A percentile compares a stretch with the other conserved stretches of the same genome.
Evolutionary conservation across 2,888 invertebrate genomes (phyloP).

Genomic region (Marasmarcha lunaedactyla): DNA sequence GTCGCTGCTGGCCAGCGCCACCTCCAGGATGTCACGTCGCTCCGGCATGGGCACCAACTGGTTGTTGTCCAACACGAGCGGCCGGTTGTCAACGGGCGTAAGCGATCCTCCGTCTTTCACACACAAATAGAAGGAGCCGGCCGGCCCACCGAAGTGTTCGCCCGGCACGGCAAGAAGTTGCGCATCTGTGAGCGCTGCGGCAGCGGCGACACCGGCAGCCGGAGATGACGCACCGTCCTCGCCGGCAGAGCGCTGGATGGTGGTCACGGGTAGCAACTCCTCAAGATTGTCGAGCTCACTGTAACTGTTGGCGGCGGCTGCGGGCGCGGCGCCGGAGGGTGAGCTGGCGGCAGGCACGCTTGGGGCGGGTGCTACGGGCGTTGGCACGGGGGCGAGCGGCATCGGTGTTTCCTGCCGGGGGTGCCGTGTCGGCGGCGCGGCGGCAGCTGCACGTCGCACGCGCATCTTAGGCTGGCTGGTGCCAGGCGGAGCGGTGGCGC

Average conservation of each 20-base stretch:
- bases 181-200: slow-evolving; percentile 61
- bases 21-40: slow-evolving; percentile 80
- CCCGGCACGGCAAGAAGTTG: slow-evolving; percentile 80
- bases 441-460: slow-evolving; percentile 34
- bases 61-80: slow-evolving; percentile 66
- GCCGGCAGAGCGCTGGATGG: background rate
- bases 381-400: slow-evolving; percentile 28
- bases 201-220: slow-evolving; percentile 22
- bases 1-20: slow-evolving; percentile 80
- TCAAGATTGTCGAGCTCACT: background rate
- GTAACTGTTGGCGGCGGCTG: background rate
- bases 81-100: slow-evolving; percentile 78
- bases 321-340: slow-evolving; percentile 23
- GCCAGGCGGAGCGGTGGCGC: slow-evolving; percentile 17
- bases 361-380: slow-evolving; percentile 23
- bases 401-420: slow-evolving; percentile 21
- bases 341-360: slow-evolving; percentile 24
- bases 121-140: slow-evolving; percentile 80
- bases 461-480: slow-evolving; percentile 40
- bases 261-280: slow-evolving; percentile 1
- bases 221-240: slow-evolving; percentile 12
- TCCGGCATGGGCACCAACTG: slow-evolving; percentile 60
- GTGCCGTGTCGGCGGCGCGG: slow-evolving; percentile 21
- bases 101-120: slow-evolving; percentile 79
- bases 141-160: slow-evolving; percentile 78